phyloP scores from a whole-genome alignment of 2,888 invertebrate species.

The Brachyopa scutellaris region DNA sequence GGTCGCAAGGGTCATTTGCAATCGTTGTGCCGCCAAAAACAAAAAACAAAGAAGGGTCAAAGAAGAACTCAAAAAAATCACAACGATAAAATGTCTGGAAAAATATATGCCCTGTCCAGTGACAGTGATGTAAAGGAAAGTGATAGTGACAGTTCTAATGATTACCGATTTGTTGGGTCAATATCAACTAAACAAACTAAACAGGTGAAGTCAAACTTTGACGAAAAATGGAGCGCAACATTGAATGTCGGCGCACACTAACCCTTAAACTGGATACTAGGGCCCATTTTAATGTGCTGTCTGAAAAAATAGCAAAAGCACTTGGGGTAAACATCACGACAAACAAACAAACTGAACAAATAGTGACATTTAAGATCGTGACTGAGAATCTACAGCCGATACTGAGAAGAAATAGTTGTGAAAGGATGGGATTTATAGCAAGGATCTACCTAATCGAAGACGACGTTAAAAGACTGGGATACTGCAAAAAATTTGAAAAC shows the following conservation, averaged over 20 bases:
- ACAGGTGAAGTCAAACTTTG: neutral
- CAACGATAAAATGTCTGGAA: neutral
- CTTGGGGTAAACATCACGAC: neutral
- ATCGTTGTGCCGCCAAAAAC: constrained; percentile 1
- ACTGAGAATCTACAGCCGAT: neutral
- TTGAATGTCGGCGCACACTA: neutral
- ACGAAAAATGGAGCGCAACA: neutral
- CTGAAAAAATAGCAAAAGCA: neutral
- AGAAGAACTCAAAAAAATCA: neutral
- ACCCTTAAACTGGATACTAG: constrained; percentile 30
- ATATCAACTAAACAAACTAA: neutral
- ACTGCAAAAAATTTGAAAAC: constrained; percentile 51
- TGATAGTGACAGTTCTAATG: constrained; percentile 3
- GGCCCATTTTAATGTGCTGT: constrained; percentile 29
- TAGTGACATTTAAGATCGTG: no score
- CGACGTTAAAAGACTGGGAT: constrained; percentile 11
- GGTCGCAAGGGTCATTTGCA: constrained; percentile 8
- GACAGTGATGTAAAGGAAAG: neutral
- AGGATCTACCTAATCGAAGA: neutral
- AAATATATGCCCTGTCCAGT: neutral
- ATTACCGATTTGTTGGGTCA: neutral
- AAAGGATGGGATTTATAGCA: no score
- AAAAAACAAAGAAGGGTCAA: neutral
- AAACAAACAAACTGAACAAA: neutral
- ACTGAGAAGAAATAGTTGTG: no score